Conservation (phyloP, 2,888 invertebrate genomes). For the Metopia argyrocephala region DNA sequence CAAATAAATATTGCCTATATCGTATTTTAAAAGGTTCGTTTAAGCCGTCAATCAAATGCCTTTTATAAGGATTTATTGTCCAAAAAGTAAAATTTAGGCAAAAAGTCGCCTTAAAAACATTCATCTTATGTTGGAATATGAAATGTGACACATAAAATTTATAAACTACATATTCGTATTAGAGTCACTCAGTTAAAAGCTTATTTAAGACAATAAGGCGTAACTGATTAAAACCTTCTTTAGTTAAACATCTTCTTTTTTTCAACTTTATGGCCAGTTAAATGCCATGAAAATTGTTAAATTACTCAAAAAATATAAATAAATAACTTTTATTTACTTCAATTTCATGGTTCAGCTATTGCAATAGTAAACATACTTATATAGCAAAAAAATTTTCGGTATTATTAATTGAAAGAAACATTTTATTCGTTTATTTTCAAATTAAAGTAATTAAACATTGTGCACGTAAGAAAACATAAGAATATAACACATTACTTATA, state of each 20-base stretch:
- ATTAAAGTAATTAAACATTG: slow-evolving; percentile 36
- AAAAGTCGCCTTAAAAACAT: background rate
- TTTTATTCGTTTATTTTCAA: slow-evolving; percentile 33
- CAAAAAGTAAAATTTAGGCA: background rate
- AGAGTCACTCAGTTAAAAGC: background rate
- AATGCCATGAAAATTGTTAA: background rate
- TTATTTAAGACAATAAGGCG: background rate
- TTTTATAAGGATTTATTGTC: slow-evolving; percentile 5
- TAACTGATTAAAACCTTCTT: background rate
- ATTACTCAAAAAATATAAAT: background rate
- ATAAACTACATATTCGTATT: too few species aligned
- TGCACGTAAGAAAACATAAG: too few species aligned
- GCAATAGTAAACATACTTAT: too few species aligned
- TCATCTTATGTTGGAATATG: background rate
- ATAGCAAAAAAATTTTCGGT: background rate
- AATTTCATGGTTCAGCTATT: slow-evolving; percentile 28
- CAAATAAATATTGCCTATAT: background rate
- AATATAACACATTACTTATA: slow-evolving; percentile 32
- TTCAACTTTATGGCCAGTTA: slow-evolving; percentile 7
- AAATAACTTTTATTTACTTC: slow-evolving; percentile 20
- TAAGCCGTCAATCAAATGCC: slow-evolving; percentile 1
- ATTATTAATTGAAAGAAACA: background rate
- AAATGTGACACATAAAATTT: background rate
- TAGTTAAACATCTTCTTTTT: background rate
- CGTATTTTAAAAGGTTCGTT: background rate